Evolutionary conservation across 2,888 invertebrate genomes (phyloP).

Genomic region (Agrotis clavis): DNA sequence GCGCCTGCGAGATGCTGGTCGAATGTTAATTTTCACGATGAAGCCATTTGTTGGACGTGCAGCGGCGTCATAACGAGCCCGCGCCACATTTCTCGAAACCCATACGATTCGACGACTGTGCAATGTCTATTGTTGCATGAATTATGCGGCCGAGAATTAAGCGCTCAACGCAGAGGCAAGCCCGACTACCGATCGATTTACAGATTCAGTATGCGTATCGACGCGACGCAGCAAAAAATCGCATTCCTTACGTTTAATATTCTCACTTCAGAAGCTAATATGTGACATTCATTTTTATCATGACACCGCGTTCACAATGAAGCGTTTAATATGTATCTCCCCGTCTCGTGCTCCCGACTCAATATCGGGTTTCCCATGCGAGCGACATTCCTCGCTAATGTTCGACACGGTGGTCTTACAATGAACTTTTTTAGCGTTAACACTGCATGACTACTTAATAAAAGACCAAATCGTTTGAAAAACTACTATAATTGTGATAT

Average conservation of each 20-base stretch:
- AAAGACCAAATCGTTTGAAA: slow-evolving; percentile 13
- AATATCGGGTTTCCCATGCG: slow-evolving; percentile 79
- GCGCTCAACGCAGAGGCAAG: slow-evolving; percentile 68
- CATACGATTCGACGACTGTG: slow-evolving; percentile 78
- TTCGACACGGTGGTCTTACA: slow-evolving; percentile 75
- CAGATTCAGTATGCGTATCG: slow-evolving; percentile 71
- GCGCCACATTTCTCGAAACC: slow-evolving; percentile 84
- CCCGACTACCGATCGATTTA: slow-evolving; percentile 66
- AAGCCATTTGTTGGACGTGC: slow-evolving; percentile 88
- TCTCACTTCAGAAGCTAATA: slow-evolving; percentile 69
- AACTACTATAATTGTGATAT: slow-evolving; percentile 27
- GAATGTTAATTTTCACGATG: slow-evolving; percentile 90
- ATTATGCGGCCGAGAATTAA: slow-evolving; percentile 79
- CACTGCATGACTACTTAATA: slow-evolving; percentile 19
- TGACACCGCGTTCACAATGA: slow-evolving; percentile 67
- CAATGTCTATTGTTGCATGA: slow-evolving; percentile 83
- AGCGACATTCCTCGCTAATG: slow-evolving; percentile 78
- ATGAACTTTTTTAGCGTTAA: slow-evolving; percentile 37
- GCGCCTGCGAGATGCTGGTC: slow-evolving; percentile 79
- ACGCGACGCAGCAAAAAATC: slow-evolving; percentile 59
- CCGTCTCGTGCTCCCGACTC: slow-evolving; percentile 70
- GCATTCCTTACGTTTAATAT: slow-evolving; percentile 71
- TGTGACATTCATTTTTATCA: slow-evolving; percentile 72
- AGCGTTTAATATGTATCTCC: slow-evolving; percentile 71
- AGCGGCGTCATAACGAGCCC: slow-evolving; percentile 80